Evolutionary conservation across 2,113 vertebrate genomes (phyloP).

Genomic region (Nannospalax galili): DNA sequence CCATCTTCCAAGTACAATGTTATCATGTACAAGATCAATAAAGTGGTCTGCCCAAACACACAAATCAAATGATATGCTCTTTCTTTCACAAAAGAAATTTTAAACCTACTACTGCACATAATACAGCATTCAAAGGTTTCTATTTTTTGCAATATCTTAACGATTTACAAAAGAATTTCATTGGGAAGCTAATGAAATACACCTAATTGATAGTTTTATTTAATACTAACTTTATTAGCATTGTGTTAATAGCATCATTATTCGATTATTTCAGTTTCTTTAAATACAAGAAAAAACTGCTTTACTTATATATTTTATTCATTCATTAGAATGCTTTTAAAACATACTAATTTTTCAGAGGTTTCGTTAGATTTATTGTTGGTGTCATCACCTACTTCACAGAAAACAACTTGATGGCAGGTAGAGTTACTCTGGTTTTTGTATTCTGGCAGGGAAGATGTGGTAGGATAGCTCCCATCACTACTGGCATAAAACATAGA

Average conservation of each 20-base stretch:
- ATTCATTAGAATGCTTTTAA: neutral
- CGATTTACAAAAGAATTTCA: constrained; percentile 27
- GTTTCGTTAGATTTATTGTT: neutral
- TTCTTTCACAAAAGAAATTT: constrained; percentile 43
- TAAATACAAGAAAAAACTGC: neutral
- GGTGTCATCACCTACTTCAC: neutral
- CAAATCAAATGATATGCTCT: constrained; percentile 42
- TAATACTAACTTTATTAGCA: constrained; percentile 31
- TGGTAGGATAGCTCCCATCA: neutral
- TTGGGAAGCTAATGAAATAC: neutral
- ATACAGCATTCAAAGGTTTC: constrained; percentile 36
- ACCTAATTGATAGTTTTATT: constrained; percentile 37
- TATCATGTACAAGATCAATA: constrained; percentile 65
- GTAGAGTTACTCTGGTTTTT: neutral
- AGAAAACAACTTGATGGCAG: neutral
- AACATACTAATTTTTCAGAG: neutral
- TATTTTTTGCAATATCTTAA: constrained; percentile 23
- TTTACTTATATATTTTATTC: neutral
- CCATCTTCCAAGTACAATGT: constrained; percentile 60
- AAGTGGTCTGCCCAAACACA: constrained; percentile 52
- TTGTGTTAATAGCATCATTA: constrained; percentile 29
- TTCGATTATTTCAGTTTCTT: neutral
- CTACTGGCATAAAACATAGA: neutral
- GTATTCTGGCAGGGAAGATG: too few species aligned
- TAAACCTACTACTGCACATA: neutral